Evolutionary conservation across 2,888 invertebrate species (phyloP), one percentile per base, ranked within the genome.

Genomic region (Aporophyla lueneburgensis): DNA sequence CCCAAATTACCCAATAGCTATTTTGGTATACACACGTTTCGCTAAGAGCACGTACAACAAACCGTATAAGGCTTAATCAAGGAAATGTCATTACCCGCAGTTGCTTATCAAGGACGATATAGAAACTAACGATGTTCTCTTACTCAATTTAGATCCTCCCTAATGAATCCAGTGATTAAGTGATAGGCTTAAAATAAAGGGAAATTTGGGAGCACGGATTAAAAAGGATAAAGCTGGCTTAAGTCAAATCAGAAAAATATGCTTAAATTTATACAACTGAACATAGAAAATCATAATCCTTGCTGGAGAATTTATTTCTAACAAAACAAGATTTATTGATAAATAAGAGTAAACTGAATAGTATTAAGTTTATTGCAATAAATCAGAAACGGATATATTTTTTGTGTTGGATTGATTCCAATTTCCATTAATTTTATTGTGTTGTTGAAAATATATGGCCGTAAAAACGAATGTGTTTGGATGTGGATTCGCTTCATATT

Each of bases 351-450:
- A 10, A 0, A n/a, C 16, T 33, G 14, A 33, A 62, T 62, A 56
- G 21, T 63, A 33, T 43, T 12, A 21, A 80, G 43, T 51, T 43
- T 6, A 63, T 16, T 49, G 12, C 10, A 49, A 56, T 74, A 56
- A 81, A 74, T 74, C 62, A 74, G 1, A 14, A 74, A 71, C 46
- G 7, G 7, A 46, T 33, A 63, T 63, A 43, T 80, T 56, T n/a
- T 56, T 56, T 51, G 81, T 21, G 16, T 81, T 77, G 75, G 77
- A 49, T 33, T 24, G 4, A 12, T 33, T 73, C 46, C 59, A 76
- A 62, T 43, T 33, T 63, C 9, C 6, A 56, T 43, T 10, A 7
- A 9, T 27, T 80, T 61, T 53, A 80, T 80, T 71, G 61, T 40
- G 14, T 27, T 19, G 9, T 19, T 14, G 2, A 24, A 69, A 79